These are phyloP conservation scores for Lamellibrachia columna DNA, from an alignment of 2,888 invertebrate genomes.

Conservation along the genomic window DNA sequence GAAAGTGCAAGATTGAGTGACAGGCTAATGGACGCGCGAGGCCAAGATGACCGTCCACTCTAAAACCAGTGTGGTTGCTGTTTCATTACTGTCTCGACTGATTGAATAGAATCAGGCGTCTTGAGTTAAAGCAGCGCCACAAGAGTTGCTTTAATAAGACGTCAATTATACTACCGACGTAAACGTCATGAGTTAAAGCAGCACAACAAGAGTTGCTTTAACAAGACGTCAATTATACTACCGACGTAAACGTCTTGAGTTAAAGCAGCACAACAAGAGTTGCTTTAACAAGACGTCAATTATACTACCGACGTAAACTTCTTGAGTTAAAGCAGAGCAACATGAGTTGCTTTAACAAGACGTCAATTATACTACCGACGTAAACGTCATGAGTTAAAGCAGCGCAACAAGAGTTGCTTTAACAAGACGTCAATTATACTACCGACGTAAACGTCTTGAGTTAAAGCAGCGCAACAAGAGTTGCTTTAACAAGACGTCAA, in stretches of 20 bases:
- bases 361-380: not conserved
- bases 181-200: not conserved
- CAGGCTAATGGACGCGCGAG: not conserved
- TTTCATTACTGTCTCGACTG: not conserved
- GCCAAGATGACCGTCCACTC: not conserved
- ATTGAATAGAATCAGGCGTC: not conserved
- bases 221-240: not conserved
- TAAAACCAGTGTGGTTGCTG: not conserved
- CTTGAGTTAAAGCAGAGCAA: not conserved
- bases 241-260: not conserved
- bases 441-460: too few relatives aligned
- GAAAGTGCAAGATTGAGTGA: not conserved
- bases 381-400: not conserved
- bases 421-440: too few relatives aligned
- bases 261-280: not conserved
- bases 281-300: not conserved
- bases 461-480: too few relatives aligned
- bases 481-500: too few relatives aligned
- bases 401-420: too few relatives aligned
- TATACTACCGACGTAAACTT: not conserved
- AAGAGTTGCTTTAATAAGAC: not conserved
- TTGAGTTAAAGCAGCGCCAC: not conserved
- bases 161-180: not conserved
- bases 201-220: not conserved
- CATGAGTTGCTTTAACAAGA: not conserved